A percentile compares a stretch with the other conserved stretches of the same genome.
Conservation (phyloP, 2,888 invertebrate species). For the Tinea trinotella region DNA sequence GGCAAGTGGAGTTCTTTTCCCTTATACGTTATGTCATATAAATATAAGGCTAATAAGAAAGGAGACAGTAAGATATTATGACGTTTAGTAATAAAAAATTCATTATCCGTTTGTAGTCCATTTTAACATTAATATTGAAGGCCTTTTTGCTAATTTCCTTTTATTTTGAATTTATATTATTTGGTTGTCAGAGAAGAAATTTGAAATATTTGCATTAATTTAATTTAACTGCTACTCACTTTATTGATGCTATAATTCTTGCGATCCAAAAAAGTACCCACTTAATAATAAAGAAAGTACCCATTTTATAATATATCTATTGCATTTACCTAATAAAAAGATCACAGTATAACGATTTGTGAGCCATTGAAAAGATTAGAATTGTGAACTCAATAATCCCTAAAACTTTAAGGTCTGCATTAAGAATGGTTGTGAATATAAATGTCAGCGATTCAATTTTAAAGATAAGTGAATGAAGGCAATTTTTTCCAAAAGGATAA, state of each 20-base stretch:
- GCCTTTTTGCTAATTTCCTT: not conserved
- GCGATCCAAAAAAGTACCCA: too few relatives aligned
- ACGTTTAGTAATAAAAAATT: not conserved
- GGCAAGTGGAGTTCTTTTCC: too few relatives aligned
- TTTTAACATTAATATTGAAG: constrained; percentile 4
- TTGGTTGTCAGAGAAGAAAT: not conserved
- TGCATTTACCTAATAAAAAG: too few relatives aligned
- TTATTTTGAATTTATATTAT: constrained; percentile 4
- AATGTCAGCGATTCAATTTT: constrained; percentile 16
- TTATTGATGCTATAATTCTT: constrained; percentile 2
- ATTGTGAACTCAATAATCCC: not conserved
- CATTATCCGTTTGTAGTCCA: not conserved
- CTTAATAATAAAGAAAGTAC: too few relatives aligned
- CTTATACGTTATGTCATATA: too few relatives aligned
- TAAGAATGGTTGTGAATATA: not conserved
- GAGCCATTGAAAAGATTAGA: not conserved
- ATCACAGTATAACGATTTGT: too few relatives aligned
- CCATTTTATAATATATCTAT: too few relatives aligned
- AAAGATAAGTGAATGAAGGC: constrained; percentile 18
- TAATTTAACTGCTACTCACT: not conserved
- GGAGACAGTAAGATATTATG: not conserved
- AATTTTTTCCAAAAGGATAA: constrained; percentile 10
- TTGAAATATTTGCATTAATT: constrained; percentile 1
- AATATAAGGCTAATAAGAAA: too few relatives aligned
- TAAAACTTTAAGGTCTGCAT: not conserved